A percentile compares a stretch with the other conserved stretches of the same genome.
Evolutionary conservation across 2,888 invertebrate genomes (phyloP).

Genomic region (Leptopilina syphax): DNA sequence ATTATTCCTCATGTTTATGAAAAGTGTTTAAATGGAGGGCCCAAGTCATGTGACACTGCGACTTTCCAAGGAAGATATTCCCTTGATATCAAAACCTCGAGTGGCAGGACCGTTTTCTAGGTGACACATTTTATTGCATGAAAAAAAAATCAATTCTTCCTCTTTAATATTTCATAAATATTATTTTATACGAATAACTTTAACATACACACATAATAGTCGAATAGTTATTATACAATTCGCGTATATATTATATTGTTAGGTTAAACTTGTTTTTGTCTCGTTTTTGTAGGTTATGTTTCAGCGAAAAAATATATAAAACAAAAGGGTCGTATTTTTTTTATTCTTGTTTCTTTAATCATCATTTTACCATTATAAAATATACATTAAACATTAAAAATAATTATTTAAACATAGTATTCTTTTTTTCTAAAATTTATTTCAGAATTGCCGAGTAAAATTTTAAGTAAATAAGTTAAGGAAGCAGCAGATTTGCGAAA

Average conservation of each 20-base stretch:
- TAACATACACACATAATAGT: background rate
- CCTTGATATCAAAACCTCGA: conserved; percentile 82
- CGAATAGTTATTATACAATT: background rate
- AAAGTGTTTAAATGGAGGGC: conserved; percentile 70
- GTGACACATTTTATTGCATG: conserved; percentile 75
- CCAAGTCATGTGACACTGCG: conserved; percentile 78
- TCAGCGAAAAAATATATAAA: too few species aligned
- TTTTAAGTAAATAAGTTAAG: conserved; percentile 5
- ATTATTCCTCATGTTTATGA: conserved; percentile 37
- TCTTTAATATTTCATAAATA: background rate
- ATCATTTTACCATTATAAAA: too few species aligned
- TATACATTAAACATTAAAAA: background rate
- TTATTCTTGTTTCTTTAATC: too few species aligned
- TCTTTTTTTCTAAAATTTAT: conserved; percentile 28
- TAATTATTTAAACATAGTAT: conserved; percentile 10
- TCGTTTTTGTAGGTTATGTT: too few species aligned
- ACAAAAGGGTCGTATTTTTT: too few species aligned
- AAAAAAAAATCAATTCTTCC: conserved; percentile 29
- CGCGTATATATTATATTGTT: background rate
- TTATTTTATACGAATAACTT: conserved; percentile 3
- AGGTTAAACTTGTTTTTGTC: too few species aligned
- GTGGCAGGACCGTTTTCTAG: conserved; percentile 81
- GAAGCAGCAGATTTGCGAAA: conserved; percentile 15
- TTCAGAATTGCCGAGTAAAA: conserved; percentile 28
- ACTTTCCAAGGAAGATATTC: conserved; percentile 84